Evolutionary conservation across 2,888 invertebrate genomes (phyloP).

Genomic region (Horisme vitalbata): DNA sequence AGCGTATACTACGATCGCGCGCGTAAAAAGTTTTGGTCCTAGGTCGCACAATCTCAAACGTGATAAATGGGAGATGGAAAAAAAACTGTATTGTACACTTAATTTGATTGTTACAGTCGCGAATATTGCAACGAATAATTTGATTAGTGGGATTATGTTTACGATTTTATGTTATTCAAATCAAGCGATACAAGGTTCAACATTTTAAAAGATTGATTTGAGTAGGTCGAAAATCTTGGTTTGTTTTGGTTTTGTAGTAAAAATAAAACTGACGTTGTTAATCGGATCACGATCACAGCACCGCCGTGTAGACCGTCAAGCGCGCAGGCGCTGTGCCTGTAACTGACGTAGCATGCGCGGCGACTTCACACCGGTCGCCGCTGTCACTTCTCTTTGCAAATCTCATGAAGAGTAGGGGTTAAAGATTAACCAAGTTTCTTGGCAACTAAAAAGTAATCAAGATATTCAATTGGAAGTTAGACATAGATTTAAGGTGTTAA

Average conservation of each 20-base stretch:
- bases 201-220: slow-evolving; percentile 28
- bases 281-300: slow-evolving; percentile 81
- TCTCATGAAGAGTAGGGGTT: slow-evolving; percentile 24
- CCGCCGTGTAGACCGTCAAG: slow-evolving; percentile 81
- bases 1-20: slow-evolving; percentile 59
- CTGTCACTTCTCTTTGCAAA: slow-evolving; percentile 44
- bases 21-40: slow-evolving; percentile 47
- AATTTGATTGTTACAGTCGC: slow-evolving; percentile 40
- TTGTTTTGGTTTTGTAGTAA: slow-evolving; percentile 40
- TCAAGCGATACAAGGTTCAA: slow-evolving; percentile 54
- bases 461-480: no score
- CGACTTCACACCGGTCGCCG: slow-evolving; percentile 65
- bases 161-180: slow-evolving; percentile 42
- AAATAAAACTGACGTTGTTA: slow-evolving; percentile 79
- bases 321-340: slow-evolving; percentile 80
- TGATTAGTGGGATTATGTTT: slow-evolving; percentile 14
- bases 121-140: slow-evolving; percentile 29
- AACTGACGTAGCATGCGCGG: slow-evolving; percentile 76
- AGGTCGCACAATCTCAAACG: slow-evolving; percentile 23
- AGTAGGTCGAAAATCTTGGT: slow-evolving; percentile 33
- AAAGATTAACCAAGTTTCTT: background rate
- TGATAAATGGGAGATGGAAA: slow-evolving; percentile 31
- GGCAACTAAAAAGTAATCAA: no score
- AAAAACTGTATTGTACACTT: slow-evolving; percentile 42
- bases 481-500: no score